A percentile compares a stretch with the other conserved stretches of the same genome.
These are phyloP conservation scores for Mormoops blainvillei DNA, from an alignment of 2,113 vertebrate species.

Conservation along the genomic window DNA sequence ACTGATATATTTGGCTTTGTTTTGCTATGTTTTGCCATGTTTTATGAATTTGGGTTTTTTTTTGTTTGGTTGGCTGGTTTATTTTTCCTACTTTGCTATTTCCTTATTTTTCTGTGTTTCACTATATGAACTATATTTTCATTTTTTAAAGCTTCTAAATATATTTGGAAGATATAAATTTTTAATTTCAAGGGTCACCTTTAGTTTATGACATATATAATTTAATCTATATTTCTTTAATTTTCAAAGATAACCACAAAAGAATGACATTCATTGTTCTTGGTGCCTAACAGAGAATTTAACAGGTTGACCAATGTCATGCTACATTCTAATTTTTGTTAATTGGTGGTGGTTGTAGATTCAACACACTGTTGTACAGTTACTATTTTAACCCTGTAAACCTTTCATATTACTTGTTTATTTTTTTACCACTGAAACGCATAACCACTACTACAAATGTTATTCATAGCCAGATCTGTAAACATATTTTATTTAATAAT, in stretches of 20 bases:
- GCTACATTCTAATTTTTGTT: background rate
- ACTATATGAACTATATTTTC: background rate
- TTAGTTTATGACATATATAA: background rate
- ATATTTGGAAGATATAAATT: background rate
- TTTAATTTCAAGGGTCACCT: background rate
- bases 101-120: background rate
- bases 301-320: background rate
- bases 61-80: background rate
- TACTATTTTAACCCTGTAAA: background rate
- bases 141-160: background rate
- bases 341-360: background rate
- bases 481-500: background rate
- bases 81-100: background rate
- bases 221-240: background rate
- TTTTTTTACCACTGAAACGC: background rate
- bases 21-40: background rate
- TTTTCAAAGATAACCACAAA: background rate
- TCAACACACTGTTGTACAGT: background rate
- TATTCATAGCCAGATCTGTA: background rate
- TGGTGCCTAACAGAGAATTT: background rate
- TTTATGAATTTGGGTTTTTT: background rate
- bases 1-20: background rate
- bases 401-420: background rate
- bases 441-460: background rate
- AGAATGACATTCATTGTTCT: background rate